Base-by-base conservation (phyloP, 2,113 vertebrate genomes). In the Argyrosomus japonicus region DNA sequence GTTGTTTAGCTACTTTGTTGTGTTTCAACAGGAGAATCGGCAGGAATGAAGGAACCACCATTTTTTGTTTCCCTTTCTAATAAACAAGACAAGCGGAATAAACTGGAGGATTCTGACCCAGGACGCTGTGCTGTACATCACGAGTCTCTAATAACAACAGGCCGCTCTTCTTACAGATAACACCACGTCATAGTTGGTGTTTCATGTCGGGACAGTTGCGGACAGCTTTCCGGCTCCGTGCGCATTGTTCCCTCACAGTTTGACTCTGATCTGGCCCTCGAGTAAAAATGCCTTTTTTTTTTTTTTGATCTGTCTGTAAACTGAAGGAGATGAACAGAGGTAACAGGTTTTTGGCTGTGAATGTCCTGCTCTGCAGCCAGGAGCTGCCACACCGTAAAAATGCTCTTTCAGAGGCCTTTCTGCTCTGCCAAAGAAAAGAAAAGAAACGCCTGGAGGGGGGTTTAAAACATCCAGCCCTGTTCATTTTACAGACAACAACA, bases 1-100 rank as follows among this genome's bases (percentile, higher is more conserved):
- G 81, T 25, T 0, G 32, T 65, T 23, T 74, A 71, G 77, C 63
- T 17, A 63, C 60, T 75, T 25, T 21, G 71, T 43, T 58, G 63
- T 2, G 25, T 83, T 65, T 54, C 12, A 72, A 78, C 63, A 13
- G 74, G 77, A 77, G 51, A 67, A 61, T 74, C 21, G 73, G 51
- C 77, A 85, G 90, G 87, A 90, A 86, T 85, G 71, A 40, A 40
- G 36, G 36, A 40, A 83, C 45, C 68, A 50, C 79, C 15, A 11
- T 21, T 54, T 74, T 69, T 62, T 47, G 61, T 85, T 79, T 90
- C 79, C 75, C 76, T 88, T 83, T 86, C 69, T 58, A 36, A 77
- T 21, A 78, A 62, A 54, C 18, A 75, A 40, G 64, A 83, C 61
- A 19, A 70, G 69, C 6, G 21, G 82, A 81, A 76, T 69, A 69